Evolutionary conservation across 2,888 invertebrate species (phyloP), one percentile per base, ranked within the genome.

Genomic region (Lymantria dispar): DNA sequence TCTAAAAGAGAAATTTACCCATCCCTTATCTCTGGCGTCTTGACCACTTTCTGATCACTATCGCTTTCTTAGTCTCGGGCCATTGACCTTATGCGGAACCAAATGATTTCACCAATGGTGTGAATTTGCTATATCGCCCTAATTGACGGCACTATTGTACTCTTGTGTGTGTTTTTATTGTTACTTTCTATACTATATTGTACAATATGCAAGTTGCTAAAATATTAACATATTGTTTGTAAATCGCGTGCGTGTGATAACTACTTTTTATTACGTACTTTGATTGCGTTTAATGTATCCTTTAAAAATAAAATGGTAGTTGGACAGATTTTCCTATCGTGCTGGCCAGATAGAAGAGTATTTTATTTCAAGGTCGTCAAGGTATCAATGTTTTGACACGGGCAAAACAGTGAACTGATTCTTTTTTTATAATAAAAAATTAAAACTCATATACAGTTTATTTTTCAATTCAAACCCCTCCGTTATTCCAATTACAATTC

Each of bases 31-130:
- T 49, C 36, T 38, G n/a, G 37, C 51, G 64, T 43, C 58, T 63
- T 63, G 64, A 61, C 63, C 62, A 50, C 54, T 64, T 63, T 64
- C 65, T 54, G 47, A 47, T 8, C 50, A 62, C 56, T 56, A 48
- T 64, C 65, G 45, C 64, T 64, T 64, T 64, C 65, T 64, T 62
- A 55, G 38, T 33, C 31, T 11, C 12, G 10, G 62, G 54, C 14
- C 60, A 50, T 29, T 64, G 64, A 60, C 65, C 64, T 42, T 42
- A 54, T 47, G 46, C 62, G 62, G 66, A 65, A 65, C 65, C 43
- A 8, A 13, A 44, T 48, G 62, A 56, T 65, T 65, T 62, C 64
- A 57, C 62, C 50, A 10, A 51, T 54, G 42, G 37, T 52, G 61
- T 50, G 45, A 44, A 60, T 50, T 56, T 9, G 44, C 37, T 47